A percentile compares a stretch with the other conserved stretches of the same genome.
These are phyloP conservation scores for Drosophila hawaiiensis DNA, from an alignment of 2,888 invertebrate species.

Conservation along the genomic window DNA sequence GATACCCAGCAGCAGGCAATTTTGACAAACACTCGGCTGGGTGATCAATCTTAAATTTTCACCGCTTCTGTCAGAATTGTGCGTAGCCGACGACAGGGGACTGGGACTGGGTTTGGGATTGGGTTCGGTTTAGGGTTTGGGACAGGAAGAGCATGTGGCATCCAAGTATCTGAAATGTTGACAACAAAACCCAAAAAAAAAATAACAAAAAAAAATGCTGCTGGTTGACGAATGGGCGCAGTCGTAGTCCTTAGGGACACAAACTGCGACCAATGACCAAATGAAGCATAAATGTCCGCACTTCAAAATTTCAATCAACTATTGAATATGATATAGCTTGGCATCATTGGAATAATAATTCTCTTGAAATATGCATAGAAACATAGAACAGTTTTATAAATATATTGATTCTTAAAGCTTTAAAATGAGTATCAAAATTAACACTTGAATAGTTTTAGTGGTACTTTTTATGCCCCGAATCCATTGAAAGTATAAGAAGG, in stretches of 20 bases:
- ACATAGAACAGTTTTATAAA: too few species aligned
- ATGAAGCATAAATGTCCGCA: slow-evolving; percentile 69
- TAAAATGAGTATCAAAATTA: background rate
- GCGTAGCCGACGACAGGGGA: slow-evolving; percentile 73
- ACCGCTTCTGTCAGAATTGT: slow-evolving; percentile 85
- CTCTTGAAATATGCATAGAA: background rate
- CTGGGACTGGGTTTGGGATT: slow-evolving; percentile 19
- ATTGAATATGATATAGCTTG: slow-evolving; percentile 1
- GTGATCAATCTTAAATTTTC: slow-evolving; percentile 86
- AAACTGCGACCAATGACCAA: slow-evolving; percentile 59
- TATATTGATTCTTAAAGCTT: background rate
- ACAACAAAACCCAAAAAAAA: slow-evolving; percentile 50
- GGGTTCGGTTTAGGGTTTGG: slow-evolving; percentile 16
- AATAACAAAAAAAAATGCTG: slow-evolving; percentile 33
- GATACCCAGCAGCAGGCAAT: slow-evolving; percentile 51
- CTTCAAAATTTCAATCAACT: slow-evolving; percentile 47
- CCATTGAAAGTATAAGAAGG: background rate
- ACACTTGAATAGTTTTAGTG: background rate
- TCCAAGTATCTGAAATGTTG: slow-evolving; percentile 60
- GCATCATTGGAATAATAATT: background rate
- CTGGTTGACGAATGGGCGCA: slow-evolving; percentile 74
- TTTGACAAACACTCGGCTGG: slow-evolving; percentile 73
- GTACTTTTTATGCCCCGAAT: background rate
- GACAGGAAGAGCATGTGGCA: slow-evolving; percentile 56
- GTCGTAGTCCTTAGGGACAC: slow-evolving; percentile 48